These are phyloP conservation scores for Sebastes hubbsi DNA, from an alignment of 2,797 vertebrate species.

Conservation along the genomic window DNA sequence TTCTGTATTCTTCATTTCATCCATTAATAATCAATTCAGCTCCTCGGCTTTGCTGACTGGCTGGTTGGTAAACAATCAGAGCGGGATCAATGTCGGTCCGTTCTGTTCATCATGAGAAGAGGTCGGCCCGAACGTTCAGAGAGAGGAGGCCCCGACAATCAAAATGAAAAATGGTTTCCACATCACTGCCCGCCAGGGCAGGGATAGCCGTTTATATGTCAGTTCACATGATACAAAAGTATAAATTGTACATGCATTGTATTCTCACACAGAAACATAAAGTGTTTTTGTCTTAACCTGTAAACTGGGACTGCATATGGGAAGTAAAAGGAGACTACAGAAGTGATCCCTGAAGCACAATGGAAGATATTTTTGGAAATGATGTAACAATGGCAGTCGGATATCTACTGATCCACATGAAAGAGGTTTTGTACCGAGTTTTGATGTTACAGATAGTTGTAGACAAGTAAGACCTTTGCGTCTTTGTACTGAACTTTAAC, in stretches of 20 bases:
- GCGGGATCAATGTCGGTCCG: not conserved
- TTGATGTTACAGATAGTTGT: not conserved
- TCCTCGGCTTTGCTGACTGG: not conserved
- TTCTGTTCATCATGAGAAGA: constrained; percentile 4
- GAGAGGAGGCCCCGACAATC: constrained; percentile 1
- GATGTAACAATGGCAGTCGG: not conserved
- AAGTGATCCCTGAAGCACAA: not conserved
- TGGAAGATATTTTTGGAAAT: not conserved
- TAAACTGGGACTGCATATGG: not conserved
- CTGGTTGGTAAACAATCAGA: constrained; percentile 18
- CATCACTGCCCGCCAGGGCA: constrained; percentile 1
- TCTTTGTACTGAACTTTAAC: not conserved
- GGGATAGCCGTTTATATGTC: not conserved
- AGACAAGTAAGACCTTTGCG: not conserved
- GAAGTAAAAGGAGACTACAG: not conserved
- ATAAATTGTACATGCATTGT: not conserved
- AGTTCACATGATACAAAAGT: not conserved
- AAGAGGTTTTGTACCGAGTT: not conserved
- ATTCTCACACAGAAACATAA: not conserved
- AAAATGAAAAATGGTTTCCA: constrained; percentile 46
- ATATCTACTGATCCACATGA: not conserved
- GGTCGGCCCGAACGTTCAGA: not conserved
- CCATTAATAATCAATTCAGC: constrained; percentile 15
- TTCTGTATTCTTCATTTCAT: constrained; percentile 10
- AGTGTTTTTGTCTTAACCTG: not conserved